A percentile compares a stretch with the other conserved stretches of the same genome.
These are phyloP conservation scores for Nixonia krombeini DNA, from an alignment of 1,140 invertebrate species.

Conservation along the genomic window DNA sequence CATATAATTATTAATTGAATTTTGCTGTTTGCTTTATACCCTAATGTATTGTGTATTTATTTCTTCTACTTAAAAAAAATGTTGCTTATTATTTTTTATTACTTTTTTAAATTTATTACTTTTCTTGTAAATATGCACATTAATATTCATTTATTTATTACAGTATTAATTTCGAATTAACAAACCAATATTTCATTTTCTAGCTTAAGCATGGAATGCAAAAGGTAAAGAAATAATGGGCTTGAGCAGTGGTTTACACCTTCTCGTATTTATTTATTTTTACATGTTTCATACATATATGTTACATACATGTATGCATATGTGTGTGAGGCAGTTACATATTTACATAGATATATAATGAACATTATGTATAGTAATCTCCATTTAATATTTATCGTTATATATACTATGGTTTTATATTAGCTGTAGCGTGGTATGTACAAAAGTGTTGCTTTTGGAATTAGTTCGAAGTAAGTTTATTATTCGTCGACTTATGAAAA, in stretches of 20 bases:
- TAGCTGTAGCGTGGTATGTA: slow-evolving; percentile 60
- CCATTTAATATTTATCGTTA: slow-evolving; percentile 41
- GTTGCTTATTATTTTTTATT: too few species aligned
- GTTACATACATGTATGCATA: slow-evolving; percentile 45
- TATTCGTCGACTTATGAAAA: slow-evolving; percentile 35
- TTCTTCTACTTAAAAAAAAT: too few species aligned
- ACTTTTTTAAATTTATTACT: too few species aligned
- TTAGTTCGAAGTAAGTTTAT: slow-evolving; percentile 35
- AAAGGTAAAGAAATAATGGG: background rate
- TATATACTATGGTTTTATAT: slow-evolving; percentile 57
- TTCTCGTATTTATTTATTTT: slow-evolving; percentile 51
- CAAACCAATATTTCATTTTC: background rate
- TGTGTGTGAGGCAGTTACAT: slow-evolving; percentile 66
- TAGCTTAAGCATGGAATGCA: background rate
- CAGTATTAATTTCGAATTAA: too few species aligned
- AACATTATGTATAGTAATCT: slow-evolving; percentile 57
- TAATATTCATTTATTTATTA: too few species aligned
- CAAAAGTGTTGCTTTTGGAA: slow-evolving; percentile 51
- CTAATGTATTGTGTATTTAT: too few species aligned
- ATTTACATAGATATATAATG: slow-evolving; percentile 69
- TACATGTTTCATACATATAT: slow-evolving; percentile 50
- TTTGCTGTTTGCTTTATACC: too few species aligned
- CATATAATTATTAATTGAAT: too few species aligned
- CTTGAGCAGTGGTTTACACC: slow-evolving; percentile 43
- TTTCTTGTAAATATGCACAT: too few species aligned